Conservation (phyloP, 2,888 invertebrate species). For the Yponomeuta plumbellus region DNA sequence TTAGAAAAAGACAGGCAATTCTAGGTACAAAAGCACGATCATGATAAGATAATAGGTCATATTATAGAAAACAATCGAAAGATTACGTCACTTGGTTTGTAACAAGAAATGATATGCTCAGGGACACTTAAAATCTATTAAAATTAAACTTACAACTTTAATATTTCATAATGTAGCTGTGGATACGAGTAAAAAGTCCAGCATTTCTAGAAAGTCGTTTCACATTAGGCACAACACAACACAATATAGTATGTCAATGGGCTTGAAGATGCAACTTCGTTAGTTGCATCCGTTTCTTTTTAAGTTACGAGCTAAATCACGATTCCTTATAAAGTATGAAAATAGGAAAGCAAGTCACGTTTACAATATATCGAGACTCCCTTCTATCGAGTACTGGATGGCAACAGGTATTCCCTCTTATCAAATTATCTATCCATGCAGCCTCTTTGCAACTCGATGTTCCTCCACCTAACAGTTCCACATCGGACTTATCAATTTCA, state of each 20-base stretch:
- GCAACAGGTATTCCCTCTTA: slow-evolving; percentile 14
- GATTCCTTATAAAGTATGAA: slow-evolving; percentile 13
- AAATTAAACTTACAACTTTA: slow-evolving; percentile 14
- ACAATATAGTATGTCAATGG: neutral
- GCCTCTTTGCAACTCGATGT: neutral
- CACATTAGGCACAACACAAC: neutral
- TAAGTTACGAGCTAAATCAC: slow-evolving; percentile 12
- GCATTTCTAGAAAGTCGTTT: slow-evolving; percentile 33
- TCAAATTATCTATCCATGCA: slow-evolving; percentile 1
- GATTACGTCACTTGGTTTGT: neutral
- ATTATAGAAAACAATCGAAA: slow-evolving; percentile 14
- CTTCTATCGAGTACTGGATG: slow-evolving; percentile 21
- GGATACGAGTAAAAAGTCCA: slow-evolving; percentile 65
- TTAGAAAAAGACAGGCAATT: slow-evolving; percentile 24
- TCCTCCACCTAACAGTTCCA: neutral
- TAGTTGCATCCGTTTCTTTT: neutral
- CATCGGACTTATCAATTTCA: neutral
- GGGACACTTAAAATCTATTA: slow-evolving; percentile 16
- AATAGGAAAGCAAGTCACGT: slow-evolving; percentile 19
- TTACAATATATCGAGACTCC: slow-evolving; percentile 27
- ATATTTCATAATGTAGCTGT: slow-evolving; percentile 41
- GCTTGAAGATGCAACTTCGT: neutral
- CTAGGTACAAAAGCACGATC: slow-evolving; percentile 30
- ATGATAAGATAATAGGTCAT: slow-evolving; percentile 23
- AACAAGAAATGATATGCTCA: slow-evolving; percentile 17